These are phyloP conservation scores for Gadopsis marmoratus DNA, from an alignment of 2,797 vertebrate genomes.

Conservation along the genomic window DNA sequence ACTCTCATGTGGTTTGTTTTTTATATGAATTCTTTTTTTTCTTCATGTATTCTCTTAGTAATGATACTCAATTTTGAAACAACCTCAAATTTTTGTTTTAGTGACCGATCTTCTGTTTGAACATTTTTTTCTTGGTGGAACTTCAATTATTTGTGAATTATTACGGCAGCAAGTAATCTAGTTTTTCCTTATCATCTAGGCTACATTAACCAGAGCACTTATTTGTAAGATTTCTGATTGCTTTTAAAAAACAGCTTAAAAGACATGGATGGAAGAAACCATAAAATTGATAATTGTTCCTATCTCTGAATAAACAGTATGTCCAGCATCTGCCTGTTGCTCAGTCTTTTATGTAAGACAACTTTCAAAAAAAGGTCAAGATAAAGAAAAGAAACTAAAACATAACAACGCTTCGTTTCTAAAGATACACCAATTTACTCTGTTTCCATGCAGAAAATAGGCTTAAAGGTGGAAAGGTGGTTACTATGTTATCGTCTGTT, in stretches of 20 bases:
- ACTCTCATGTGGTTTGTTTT: slow-evolving; percentile 34
- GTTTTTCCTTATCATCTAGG: slow-evolving; percentile 9
- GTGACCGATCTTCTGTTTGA: not conserved
- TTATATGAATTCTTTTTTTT: not conserved
- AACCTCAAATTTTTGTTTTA: not conserved
- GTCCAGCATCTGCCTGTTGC: slow-evolving; percentile 56
- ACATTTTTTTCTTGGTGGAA: not conserved
- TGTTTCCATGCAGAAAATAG: slow-evolving; percentile 66
- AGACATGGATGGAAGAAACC: slow-evolving; percentile 31
- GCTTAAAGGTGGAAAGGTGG: slow-evolving; percentile 45
- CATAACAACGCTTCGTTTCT: slow-evolving; percentile 9
- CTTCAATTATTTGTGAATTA: not conserved
- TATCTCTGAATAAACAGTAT: slow-evolving; percentile 59
- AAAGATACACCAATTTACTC: slow-evolving; percentile 30
- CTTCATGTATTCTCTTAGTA: not conserved
- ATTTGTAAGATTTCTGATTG: not conserved
- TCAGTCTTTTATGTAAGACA: slow-evolving; percentile 45
- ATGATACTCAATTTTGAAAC: slow-evolving; percentile 3
- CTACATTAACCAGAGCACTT: not conserved
- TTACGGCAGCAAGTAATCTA: not conserved
- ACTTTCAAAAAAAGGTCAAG: slow-evolving; percentile 51
- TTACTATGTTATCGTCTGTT: slow-evolving; percentile 66
- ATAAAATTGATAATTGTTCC: slow-evolving; percentile 42
- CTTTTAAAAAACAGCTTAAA: slow-evolving; percentile 21
- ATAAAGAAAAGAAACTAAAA: slow-evolving; percentile 8